These are phyloP conservation scores for Sceloporus tristichus DNA, from an alignment of 2,113 vertebrate species.

Conservation along the genomic window DNA sequence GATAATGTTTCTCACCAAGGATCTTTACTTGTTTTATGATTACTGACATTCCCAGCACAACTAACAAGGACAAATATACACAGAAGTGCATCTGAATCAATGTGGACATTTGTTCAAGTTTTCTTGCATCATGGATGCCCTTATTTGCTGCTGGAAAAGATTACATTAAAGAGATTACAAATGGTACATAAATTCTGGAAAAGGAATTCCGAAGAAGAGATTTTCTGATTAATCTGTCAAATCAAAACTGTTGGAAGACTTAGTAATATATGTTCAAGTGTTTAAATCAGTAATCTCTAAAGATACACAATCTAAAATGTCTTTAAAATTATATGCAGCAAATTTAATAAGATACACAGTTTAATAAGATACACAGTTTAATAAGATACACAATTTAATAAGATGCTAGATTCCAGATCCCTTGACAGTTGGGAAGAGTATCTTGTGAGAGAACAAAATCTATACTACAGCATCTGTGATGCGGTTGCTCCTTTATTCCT, in stretches of 20 bases:
- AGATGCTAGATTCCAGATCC: slow-evolving; percentile 6
- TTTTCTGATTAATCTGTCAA: slow-evolving; percentile 36
- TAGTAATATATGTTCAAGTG: slow-evolving; percentile 25
- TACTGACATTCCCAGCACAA: background rate
- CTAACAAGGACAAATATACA: background rate
- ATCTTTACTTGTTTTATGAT: background rate
- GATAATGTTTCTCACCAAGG: background rate
- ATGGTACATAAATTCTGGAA: slow-evolving; percentile 23
- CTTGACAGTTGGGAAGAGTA: slow-evolving; percentile 9
- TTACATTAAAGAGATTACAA: slow-evolving; percentile 32
- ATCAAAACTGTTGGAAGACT: slow-evolving; percentile 37
- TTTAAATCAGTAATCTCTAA: slow-evolving; percentile 37
- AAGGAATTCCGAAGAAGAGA: slow-evolving; percentile 37
- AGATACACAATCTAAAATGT: slow-evolving; percentile 19
- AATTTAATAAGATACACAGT: slow-evolving; percentile 20
- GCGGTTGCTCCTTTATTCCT: background rate
- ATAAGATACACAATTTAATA: slow-evolving; percentile 15
- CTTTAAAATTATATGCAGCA: slow-evolving; percentile 38
- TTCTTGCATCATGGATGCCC: background rate
- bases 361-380: slow-evolving; percentile 20
- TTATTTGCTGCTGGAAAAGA: slow-evolving; percentile 14
- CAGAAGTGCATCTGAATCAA: background rate
- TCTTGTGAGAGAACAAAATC: background rate
- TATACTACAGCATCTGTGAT: background rate
- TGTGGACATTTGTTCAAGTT: background rate